phyloP scores from a whole-genome alignment of 1,140 invertebrate genomes.

The Megalonaias nervosa region DNA sequence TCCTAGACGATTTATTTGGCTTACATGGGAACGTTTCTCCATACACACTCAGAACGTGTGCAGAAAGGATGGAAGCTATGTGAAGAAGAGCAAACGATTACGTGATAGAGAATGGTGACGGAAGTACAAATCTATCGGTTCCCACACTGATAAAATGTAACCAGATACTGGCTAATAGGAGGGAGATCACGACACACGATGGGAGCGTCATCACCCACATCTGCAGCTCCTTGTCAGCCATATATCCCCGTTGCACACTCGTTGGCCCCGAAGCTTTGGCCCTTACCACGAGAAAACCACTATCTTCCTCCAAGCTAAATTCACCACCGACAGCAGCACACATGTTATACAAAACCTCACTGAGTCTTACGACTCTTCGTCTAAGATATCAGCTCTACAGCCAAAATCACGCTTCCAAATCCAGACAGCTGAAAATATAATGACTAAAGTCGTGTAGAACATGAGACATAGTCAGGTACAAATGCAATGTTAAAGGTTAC shows the following conservation, averaged over 20 bases:
- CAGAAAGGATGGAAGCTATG: not conserved
- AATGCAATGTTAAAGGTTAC: too few species aligned
- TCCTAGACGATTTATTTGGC: conserved; percentile 10
- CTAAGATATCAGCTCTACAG: too few species aligned
- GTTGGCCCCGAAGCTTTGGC: too few species aligned
- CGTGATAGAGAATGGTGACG: not conserved
- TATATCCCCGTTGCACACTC: not conserved
- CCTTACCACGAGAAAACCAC: too few species aligned
- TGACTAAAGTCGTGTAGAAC: too few species aligned
- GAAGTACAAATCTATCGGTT: not conserved
- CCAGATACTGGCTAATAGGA: not conserved
- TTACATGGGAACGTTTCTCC: not conserved
- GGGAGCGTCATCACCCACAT: not conserved
- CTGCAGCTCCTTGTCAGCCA: not conserved
- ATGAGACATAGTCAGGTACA: too few species aligned
- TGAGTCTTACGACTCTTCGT: too few species aligned
- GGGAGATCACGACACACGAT: not conserved
- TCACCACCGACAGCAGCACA: too few species aligned
- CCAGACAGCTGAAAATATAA: too few species aligned
- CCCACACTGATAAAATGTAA: not conserved
- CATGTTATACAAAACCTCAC: too few species aligned
- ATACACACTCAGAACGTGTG: conserved; percentile 11
- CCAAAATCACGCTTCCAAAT: too few species aligned
- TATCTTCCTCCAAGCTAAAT: too few species aligned
- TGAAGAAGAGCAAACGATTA: not conserved